Base-by-base conservation (phyloP, 1,140 invertebrate species). In the Nasonia vitripennis region DNA sequence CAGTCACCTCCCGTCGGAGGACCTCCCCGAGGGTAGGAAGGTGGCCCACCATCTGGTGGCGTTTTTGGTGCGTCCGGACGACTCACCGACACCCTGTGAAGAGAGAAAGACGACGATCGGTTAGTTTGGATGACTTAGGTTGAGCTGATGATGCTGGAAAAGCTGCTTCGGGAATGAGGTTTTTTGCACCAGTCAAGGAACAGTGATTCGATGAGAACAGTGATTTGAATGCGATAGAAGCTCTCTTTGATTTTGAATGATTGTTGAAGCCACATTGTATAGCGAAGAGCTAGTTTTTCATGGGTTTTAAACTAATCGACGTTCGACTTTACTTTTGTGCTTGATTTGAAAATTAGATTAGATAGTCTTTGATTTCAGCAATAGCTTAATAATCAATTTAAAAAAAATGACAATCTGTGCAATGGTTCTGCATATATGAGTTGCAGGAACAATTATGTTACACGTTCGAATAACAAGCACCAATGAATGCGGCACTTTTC, bases 21-120 rank as follows among this genome's bases (percentile, higher is more conserved):
- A 31, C 95, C 95, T n/a, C 45, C 51, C 70, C 95, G 92, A 17
- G 95, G 94, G 89, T 96, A 96, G 17, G 95, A 95, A 51, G 80
- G 85, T 34, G 70, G 68, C 2, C 74, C 74, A 14, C 75, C 80
- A 9, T 81, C 84, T 7, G 55, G 27, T 10, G 84, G 84, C 17
- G 84, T 86, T n/a, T 86, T 86, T 5, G 84, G 27, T 11, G 74
- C 79, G 7, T 78, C 75, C 27, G 74, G 71, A 27, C 84, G 84
- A 27, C 14, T 81, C 51, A 81, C 34, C 37, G 78, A 48, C 2
- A 78, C 74, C 78, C 84, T 85, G 62, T 23, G 20, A n/a, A 45
- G 74, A 73, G 70, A 31, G 2, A 17, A 55, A 20, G 3, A 0
- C 5, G 34, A 37, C 34, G 34, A 62, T 62, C 55, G 55, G 17